Evolutionary conservation across 2,113 vertebrate species (phyloP).

Genomic region (Siphamia tubifer): DNA sequence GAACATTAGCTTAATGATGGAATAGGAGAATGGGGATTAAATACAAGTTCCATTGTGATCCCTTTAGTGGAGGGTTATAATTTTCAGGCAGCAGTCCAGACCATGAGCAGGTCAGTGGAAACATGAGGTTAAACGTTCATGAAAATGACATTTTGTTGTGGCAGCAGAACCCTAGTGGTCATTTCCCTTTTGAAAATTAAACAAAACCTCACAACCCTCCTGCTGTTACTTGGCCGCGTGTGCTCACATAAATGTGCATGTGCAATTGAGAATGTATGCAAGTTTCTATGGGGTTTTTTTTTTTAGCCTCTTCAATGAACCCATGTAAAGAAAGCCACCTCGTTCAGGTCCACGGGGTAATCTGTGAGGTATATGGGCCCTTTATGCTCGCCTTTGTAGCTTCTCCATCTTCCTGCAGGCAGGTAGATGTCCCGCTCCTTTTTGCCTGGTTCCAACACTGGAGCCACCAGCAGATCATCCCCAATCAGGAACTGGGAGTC

Average conservation of each 20-base stretch:
- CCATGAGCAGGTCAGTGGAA: not conserved
- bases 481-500: slow-evolving; percentile 98
- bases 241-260: slow-evolving; percentile 23
- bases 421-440: slow-evolving; percentile 94
- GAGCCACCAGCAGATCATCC: slow-evolving; percentile 94
- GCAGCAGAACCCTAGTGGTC: slow-evolving; percentile 8
- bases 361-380: slow-evolving; percentile 87
- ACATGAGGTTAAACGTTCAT: not conserved
- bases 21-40: slow-evolving; percentile 28
- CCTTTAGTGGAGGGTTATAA: slow-evolving; percentile 11
- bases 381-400: slow-evolving; percentile 92
- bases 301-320: slow-evolving; percentile 36
- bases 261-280: not conserved
- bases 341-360: slow-evolving; percentile 90
- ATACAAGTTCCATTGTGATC: slow-evolving; percentile 11
- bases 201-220: not conserved
- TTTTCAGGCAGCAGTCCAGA: slow-evolving; percentile 1
- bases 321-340: slow-evolving; percentile 88
- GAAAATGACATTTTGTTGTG: not conserved
- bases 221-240: slow-evolving; percentile 3
- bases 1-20: slow-evolving; percentile 27
- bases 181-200: slow-evolving; percentile 25
- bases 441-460: slow-evolving; percentile 92
- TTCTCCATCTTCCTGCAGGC: slow-evolving; percentile 90
- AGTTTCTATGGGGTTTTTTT: not conserved